Evolutionary conservation across 2,888 invertebrate genomes (phyloP), one percentile per base, ranked within the genome.

Genomic region (Cyclophora punctaria): DNA sequence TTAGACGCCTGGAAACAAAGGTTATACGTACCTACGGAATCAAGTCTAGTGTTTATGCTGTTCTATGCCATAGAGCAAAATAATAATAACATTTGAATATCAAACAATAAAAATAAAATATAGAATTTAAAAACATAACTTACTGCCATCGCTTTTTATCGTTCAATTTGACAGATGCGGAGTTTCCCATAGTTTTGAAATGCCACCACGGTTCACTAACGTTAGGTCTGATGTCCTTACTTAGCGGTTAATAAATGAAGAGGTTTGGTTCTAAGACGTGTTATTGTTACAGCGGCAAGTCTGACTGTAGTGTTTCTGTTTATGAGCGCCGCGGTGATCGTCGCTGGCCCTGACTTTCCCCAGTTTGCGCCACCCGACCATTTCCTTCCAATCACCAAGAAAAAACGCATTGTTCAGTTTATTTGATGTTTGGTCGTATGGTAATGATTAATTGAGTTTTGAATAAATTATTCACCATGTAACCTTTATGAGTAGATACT

Each of bases 141-240:
- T 70, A 88, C 87, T 84, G 79, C 84, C 85, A 85, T 55, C 78
- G 80, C 58, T 75, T 75, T 64, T 87, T 85, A 57, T 86, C 87
- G 63, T 80, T 83, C 55, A 82, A 54, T 66, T 86, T 86, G 44
- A 85, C 70, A 56, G 87, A 87, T 61, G 85, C 85, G 2, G 85
- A 76, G 65, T 87, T 88, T 65, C 87, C 87, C 87, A 88, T 88
- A 50, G 53, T 50, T 44, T 37, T 37, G 4, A 5, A 37, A 5
- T 37, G 5, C 37, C 37, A 37, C 4, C 37, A 37, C 37, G 20
- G 20, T 20, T 20, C 20, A 20, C 20, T 20, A 20, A 20, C 20
- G 1, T 20, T 20, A 20, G 20, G 20, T 20, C 20, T 20, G 20
- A 20, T 20, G 20, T 20, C 20, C 20, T 20, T 20, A 20, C 20